Evolutionary conservation across 2,797 vertebrate genomes (phyloP).

Genomic region (Melanogrammus aeglefinus): DNA sequence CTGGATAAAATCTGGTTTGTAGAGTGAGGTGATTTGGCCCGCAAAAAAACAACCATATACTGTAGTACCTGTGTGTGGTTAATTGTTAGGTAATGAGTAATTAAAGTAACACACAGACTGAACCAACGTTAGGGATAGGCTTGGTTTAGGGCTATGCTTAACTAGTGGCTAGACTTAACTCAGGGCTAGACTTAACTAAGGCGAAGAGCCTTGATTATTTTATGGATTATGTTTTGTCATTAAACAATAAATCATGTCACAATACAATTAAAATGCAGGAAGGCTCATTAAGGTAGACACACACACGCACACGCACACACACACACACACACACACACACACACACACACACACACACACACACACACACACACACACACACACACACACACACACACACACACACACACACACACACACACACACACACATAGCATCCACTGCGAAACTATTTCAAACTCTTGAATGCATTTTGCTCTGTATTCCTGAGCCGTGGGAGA

Average conservation of each 20-base stretch:
- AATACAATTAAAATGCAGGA: neutral
- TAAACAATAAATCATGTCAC: neutral
- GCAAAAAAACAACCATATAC: neutral
- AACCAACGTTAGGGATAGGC: neutral
- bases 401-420: neutral
- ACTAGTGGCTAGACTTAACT: neutral
- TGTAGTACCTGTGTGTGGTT: neutral
- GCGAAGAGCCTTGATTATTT: neutral
- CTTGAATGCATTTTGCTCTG: slow-evolving; percentile 32
- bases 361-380: neutral
- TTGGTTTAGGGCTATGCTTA: neutral
- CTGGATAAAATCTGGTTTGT: neutral
- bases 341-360: neutral
- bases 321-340: neutral
- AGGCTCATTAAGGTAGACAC: neutral
- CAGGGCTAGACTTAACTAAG: neutral
- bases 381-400: neutral
- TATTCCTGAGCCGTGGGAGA: slow-evolving; percentile 43
- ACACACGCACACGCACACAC: neutral
- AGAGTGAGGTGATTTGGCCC: neutral
- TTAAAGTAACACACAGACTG: neutral
- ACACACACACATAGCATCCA: neutral
- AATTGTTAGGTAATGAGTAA: neutral
- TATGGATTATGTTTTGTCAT: neutral
- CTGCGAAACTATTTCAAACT: slow-evolving; percentile 15